Percentiles rank a stretch among this genome's conserved stretches.
Evolutionary conservation across 92 coral and sea anemone genomes (phyloP).

Genomic region (Muricea muricata): DNA sequence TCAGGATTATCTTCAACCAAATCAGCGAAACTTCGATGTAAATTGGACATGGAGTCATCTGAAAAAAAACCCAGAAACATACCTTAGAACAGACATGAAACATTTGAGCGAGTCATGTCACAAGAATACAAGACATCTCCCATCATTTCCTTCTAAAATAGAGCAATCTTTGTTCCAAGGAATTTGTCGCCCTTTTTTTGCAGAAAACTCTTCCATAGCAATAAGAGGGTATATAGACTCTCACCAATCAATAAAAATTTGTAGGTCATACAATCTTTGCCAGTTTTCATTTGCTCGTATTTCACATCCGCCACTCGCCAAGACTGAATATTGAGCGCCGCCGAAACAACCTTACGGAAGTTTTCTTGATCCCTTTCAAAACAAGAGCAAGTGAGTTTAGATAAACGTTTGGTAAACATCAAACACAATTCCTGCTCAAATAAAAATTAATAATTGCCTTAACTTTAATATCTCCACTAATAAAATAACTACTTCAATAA

Average conservation of each 20-base stretch:
- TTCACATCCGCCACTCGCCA: constrained; percentile 78
- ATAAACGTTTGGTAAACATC: neutral
- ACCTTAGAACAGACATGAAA: too few species aligned
- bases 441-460: too few species aligned
- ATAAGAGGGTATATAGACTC: neutral
- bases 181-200: too few species aligned
- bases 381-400: neutral
- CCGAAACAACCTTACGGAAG: constrained; percentile 52
- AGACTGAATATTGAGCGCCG: constrained; percentile 53
- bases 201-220: neutral
- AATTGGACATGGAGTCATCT: constrained; percentile 17
- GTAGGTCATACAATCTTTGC: constrained; percentile 51
- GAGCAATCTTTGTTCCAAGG: too few species aligned
- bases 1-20: constrained; percentile 12
- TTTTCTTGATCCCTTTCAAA: constrained; percentile 44
- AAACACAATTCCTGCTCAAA: too few species aligned
- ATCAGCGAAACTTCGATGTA: constrained; percentile 4
- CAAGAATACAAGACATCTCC: too few species aligned
- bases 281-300: constrained; percentile 23
- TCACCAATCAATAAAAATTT: constrained; percentile 74
- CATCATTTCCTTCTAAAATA: too few species aligned
- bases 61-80: neutral
- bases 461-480: too few species aligned
- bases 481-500: too few species aligned
- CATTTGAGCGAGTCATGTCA: too few species aligned